A percentile compares a stretch with the other conserved stretches of the same genome.
These are phyloP conservation scores for Drosophila flavopinicola DNA, from an alignment of 2,888 invertebrate genomes.

Conservation along the genomic window DNA sequence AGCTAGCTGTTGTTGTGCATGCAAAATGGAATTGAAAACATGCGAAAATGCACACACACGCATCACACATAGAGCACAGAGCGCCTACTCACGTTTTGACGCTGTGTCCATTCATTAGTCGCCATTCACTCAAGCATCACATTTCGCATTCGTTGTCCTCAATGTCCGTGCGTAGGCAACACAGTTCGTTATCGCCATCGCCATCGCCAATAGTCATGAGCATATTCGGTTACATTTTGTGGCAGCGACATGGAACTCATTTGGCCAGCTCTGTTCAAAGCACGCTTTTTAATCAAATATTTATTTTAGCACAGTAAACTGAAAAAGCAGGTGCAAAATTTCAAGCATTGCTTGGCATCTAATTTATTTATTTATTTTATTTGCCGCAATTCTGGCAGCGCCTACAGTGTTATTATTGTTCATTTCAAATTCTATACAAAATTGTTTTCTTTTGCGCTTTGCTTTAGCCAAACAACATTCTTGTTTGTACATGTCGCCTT, in stretches of 20 bases:
- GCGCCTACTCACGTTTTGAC: constrained; percentile 18
- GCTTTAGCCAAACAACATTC: neutral
- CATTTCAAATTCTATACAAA: constrained; percentile 26
- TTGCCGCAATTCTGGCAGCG: constrained; percentile 23
- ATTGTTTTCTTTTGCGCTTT: constrained; percentile 20
- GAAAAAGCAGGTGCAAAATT: constrained; percentile 66
- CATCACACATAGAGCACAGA: constrained; percentile 1
- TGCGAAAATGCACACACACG: constrained; percentile 16
- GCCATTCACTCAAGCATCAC: constrained; percentile 56
- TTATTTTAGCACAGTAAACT: constrained; percentile 47
- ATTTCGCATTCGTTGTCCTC: constrained; percentile 48
- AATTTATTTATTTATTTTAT: constrained; percentile 62
- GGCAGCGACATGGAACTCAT: constrained; percentile 50
- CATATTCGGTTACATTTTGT: constrained; percentile 49
- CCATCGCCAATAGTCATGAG: constrained; percentile 16
- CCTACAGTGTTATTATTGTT: constrained; percentile 15
- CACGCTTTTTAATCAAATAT: constrained; percentile 65
- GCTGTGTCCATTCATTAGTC: constrained; percentile 65
- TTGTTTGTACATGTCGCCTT: constrained; percentile 12
- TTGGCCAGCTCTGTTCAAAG: constrained; percentile 20
- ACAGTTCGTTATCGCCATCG: constrained; percentile 6
- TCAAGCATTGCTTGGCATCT: constrained; percentile 32
- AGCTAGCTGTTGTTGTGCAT: constrained; percentile 27
- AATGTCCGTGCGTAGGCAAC: constrained; percentile 45
- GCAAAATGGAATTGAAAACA: constrained; percentile 54